Percentiles rank a stretch among this genome's conserved stretches.
phyloP scores from a whole-genome alignment of 2,888 invertebrate genomes.

The Xylota sylvarum region DNA sequence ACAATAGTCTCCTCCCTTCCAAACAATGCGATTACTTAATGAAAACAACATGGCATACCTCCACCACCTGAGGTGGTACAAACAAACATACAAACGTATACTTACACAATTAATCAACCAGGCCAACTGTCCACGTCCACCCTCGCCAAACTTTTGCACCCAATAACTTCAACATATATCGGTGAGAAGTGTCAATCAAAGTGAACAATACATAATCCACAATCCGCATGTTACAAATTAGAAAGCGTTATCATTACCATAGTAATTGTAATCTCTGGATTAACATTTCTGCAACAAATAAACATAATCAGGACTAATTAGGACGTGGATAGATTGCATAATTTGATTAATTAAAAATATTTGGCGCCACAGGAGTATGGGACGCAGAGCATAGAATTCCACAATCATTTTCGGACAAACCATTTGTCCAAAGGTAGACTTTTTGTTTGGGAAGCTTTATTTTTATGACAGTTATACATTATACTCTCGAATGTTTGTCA shows the following conservation, averaged over 20 bases:
- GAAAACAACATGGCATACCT: background rate
- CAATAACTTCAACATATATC: background rate
- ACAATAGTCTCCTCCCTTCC: too few relatives aligned
- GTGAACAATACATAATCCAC: conserved; percentile 17
- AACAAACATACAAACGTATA: background rate
- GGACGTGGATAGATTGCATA: too few relatives aligned
- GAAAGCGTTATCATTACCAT: conserved; percentile 29
- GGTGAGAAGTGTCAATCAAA: conserved; percentile 41
- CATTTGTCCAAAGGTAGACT: too few relatives aligned
- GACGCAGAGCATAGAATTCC: too few relatives aligned
- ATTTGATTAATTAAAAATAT: too few relatives aligned
- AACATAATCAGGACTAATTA: too few relatives aligned
- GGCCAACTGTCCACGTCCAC: background rate
- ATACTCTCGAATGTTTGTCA: too few relatives aligned
- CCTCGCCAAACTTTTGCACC: background rate
- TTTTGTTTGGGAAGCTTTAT: too few relatives aligned
- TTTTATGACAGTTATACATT: too few relatives aligned
- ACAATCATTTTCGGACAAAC: too few relatives aligned
- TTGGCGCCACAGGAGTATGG: too few relatives aligned
- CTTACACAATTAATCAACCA: background rate
- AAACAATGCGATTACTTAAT: too few relatives aligned
- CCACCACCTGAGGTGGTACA: background rate
- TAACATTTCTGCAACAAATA: conserved; percentile 44
- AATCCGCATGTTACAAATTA: conserved; percentile 19
- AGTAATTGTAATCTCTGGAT: conserved; percentile 54